These are phyloP conservation scores for Lytechinus variegatus DNA, from an alignment of 35 echinoderm and acorn worm species.

Conservation along the genomic window DNA sequence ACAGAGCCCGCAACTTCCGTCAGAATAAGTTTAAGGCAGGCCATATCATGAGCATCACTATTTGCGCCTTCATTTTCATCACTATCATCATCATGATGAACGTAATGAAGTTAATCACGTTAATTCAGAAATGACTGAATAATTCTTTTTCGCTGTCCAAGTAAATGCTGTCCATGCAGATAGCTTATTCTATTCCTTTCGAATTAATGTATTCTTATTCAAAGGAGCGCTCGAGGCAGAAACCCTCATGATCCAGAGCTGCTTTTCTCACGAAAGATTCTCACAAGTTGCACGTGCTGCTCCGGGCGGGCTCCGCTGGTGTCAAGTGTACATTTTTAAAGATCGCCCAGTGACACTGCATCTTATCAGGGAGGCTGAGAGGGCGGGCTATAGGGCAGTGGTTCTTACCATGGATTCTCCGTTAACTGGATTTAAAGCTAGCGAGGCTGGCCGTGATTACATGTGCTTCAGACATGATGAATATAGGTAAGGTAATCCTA, in stretches of 20 bases:
- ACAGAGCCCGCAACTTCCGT: too few species aligned
- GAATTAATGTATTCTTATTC: neutral
- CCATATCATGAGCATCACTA: too few species aligned
- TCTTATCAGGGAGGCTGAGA: conserved; percentile 62
- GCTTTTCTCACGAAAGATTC: conserved; percentile 8
- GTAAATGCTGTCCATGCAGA: too few species aligned
- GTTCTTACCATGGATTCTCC: conserved; percentile 84
- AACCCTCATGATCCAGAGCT: conserved; percentile 51
- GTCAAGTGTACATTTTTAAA: conserved; percentile 69
- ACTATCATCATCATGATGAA: neutral
- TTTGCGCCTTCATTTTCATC: neutral
- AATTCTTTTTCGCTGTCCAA: too few species aligned
- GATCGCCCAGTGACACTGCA: conserved; percentile 25
- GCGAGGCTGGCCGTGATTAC: neutral
- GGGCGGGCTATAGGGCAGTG: conserved; percentile 71
- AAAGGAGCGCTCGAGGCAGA: neutral
- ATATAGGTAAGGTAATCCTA: neutral
- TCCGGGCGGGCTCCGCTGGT: conserved; percentile 55
- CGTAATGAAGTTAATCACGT: neutral
- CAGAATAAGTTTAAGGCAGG: too few species aligned
- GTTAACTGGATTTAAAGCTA: neutral
- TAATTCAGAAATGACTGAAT: too few species aligned
- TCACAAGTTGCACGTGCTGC: neutral
- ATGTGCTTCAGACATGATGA: conserved; percentile 5
- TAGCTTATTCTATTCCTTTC: neutral